phyloP scores from a whole-genome alignment of 2,797 vertebrate genomes.

The Acanthopagrus latus region DNA sequence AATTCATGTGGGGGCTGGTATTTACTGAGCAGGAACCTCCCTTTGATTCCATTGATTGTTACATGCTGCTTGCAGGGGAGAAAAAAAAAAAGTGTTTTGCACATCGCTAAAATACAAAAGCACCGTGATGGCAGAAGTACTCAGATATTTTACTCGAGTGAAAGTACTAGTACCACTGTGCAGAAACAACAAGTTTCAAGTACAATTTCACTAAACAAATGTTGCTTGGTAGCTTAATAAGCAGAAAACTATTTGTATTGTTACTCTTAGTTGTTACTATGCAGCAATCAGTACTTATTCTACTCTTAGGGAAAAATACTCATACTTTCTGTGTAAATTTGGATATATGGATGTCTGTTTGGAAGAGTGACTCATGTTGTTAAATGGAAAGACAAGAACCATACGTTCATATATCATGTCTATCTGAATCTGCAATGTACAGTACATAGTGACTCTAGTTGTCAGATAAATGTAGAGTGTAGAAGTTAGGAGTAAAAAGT shows the following conservation, averaged over 20 bases:
- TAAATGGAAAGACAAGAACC: not conserved
- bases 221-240: not conserved
- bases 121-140: not conserved
- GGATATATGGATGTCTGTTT: not conserved
- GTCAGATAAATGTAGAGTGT: not conserved
- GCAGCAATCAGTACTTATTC: not conserved
- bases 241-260: not conserved
- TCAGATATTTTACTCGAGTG: not conserved
- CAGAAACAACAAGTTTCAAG: not conserved
- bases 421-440: not conserved
- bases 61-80: slow-evolving; percentile 20
- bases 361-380: not conserved
- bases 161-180: not conserved
- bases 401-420: not conserved
- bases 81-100: slow-evolving; percentile 34
- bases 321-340: not conserved
- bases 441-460: not conserved
- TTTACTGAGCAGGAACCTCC: slow-evolving; percentile 55
- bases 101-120: not conserved
- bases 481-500: not conserved
- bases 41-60: slow-evolving; percentile 55
- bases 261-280: not conserved
- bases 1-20: slow-evolving; percentile 50
- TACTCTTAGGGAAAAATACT: not conserved
- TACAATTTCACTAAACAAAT: not conserved